Evolutionary conservation across 1,140 invertebrate species (phyloP).

Genomic region (Cyclargus thomasi): DNA sequence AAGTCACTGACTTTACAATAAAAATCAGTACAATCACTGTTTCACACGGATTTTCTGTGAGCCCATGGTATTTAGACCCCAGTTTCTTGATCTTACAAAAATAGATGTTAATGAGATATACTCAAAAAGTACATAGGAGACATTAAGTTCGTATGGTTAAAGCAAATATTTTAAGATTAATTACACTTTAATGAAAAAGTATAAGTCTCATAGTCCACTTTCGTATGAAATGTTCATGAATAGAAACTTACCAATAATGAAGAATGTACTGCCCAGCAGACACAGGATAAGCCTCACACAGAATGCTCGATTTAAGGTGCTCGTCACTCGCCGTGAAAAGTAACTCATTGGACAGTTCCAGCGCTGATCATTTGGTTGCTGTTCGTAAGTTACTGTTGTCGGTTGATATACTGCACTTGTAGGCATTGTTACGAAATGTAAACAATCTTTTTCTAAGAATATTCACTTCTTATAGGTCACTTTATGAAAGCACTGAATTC

Average conservation of each 20-base stretch:
- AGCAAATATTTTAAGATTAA: too few species aligned
- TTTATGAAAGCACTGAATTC: conserved; percentile 16
- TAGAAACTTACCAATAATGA: conserved; percentile 54
- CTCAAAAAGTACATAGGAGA: too few species aligned
- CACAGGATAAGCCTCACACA: conserved; percentile 63
- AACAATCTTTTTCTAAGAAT: conserved; percentile 21
- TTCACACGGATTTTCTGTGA: too few species aligned
- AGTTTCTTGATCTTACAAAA: too few species aligned
- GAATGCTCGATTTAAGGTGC: conserved; percentile 62
- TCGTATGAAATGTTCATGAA: neutral
- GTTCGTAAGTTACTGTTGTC: conserved; percentile 82
- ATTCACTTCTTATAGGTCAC: conserved; percentile 18
- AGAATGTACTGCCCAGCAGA: conserved; percentile 58
- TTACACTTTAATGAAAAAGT: too few species aligned
- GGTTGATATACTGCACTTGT: conserved; percentile 82
- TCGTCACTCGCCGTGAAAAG: conserved; percentile 75
- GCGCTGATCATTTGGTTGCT: conserved; percentile 70
- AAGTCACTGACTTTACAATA: too few species aligned
- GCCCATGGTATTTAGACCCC: too few species aligned
- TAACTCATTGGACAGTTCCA: conserved; percentile 77
- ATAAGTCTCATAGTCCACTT: too few species aligned
- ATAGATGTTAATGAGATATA: too few species aligned
- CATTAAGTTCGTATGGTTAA: too few species aligned
- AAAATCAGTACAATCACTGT: too few species aligned
- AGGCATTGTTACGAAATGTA: conserved; percentile 69